A percentile compares a stretch with the other conserved stretches of the same genome.
These are phyloP conservation scores for Spialia ferax DNA, from an alignment of 2,888 invertebrate genomes.

Conservation along the genomic window DNA sequence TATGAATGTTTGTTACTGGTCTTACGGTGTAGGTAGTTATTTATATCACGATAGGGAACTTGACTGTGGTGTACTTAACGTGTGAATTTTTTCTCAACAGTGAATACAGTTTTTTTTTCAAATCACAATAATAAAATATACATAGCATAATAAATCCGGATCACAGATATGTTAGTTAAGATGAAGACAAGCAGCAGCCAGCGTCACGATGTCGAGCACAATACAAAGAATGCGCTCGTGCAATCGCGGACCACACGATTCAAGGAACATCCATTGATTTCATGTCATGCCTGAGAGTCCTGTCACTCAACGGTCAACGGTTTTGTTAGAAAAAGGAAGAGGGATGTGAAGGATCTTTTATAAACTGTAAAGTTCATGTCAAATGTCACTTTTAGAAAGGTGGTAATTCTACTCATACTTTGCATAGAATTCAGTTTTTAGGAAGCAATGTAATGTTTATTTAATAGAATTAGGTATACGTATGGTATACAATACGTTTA, in stretches of 20 bases:
- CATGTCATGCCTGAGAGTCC: slow-evolving; percentile 62
- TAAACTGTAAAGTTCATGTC: slow-evolving; percentile 64
- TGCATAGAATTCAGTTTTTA: neutral
- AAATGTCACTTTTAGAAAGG: slow-evolving; percentile 55
- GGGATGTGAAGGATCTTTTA: slow-evolving; percentile 54
- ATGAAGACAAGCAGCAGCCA: slow-evolving; percentile 34
- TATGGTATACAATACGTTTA: too few relatives aligned
- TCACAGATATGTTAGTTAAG: slow-evolving; percentile 28
- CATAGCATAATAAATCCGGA: neutral
- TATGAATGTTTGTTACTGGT: too few relatives aligned
- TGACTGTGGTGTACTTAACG: neutral
- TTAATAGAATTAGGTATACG: too few relatives aligned
- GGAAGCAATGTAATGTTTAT: neutral
- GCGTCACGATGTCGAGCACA: slow-evolving; percentile 46
- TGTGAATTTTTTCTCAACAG: neutral
- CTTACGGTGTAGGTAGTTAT: too few relatives aligned
- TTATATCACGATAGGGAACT: neutral
- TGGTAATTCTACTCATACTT: neutral
- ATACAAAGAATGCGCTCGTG: slow-evolving; percentile 66
- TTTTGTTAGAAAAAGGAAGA: slow-evolving; percentile 65
- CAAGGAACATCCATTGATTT: slow-evolving; percentile 62
- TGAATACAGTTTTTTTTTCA: neutral
- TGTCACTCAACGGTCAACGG: slow-evolving; percentile 83
- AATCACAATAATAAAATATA: neutral
- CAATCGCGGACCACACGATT: slow-evolving; percentile 60